Evolutionary conservation across 2,888 invertebrate species (phyloP), one percentile per base, ranked within the genome.

Genomic region (Stenotaenia linearis): DNA sequence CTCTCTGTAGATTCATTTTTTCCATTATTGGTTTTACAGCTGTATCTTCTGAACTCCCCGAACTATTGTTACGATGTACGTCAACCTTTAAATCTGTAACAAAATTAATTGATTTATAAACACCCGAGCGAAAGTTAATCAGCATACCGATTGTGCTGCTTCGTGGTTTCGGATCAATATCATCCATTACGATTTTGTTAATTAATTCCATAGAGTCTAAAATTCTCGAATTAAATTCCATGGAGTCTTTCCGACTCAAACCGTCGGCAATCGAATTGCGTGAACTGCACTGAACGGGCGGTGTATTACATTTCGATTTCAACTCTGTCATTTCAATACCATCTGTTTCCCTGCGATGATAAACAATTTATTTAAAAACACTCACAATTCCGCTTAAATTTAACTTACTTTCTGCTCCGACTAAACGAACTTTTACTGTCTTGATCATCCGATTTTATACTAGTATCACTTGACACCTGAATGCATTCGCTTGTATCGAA

Each of bases 401-500:
- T n/a, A 45, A 78, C 80, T 76, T 79, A 82, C 82, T 80, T 82
- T 77, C 79, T 82, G 21, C 79, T 81, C 40, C 81, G 80, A 45
- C 81, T 81, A 23, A 80, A 80, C 32, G 81, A 77, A 61, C 81
- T 80, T 56, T 79, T 69, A 76, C 80, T 80, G 50, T 82, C 83
- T 15, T 77, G 80, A 28, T 80, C 82, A 50, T 81, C 82, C 18
- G 82, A 81, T 80, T 82, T 82, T 18, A 79, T 80, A 75, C 79
- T 80, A 28, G 23, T 74, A 28, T 79, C 80, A 74, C 69, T 79
- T n/a, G 83, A 80, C 45, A 88, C 92, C 87, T 85, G 89, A 86
- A 93, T 89, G 85, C 92, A 92, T 87, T 97, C 96, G n/a, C 93
- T 93, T 15, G 95, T 95, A 87, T 98, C 97, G 87, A 97, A 98